Base-by-base conservation (phyloP, 2,888 invertebrate species). In the Liposcelis brunnea region DNA sequence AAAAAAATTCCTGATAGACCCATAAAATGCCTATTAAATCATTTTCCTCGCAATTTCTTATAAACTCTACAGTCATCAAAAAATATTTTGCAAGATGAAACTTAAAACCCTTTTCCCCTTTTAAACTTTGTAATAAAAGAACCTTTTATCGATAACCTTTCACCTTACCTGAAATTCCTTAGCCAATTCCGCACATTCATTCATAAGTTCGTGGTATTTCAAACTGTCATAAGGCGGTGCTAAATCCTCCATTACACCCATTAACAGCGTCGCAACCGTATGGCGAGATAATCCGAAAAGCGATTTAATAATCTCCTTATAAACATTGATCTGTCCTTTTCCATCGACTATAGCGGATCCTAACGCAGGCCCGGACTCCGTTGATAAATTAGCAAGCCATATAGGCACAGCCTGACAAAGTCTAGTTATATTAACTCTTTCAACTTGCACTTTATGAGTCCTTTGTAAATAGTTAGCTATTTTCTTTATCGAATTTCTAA, bases 271-370 rank as follows among this genome's bases (percentile, higher is more conserved):
- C 31, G 49, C 47, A 11, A 46, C 10, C 0, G 91, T 93, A 58
- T 93, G 89, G 18, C 80, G 72, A 2, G 90, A 87, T 26, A 68
- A 61, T 1, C 84, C 75, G 21, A 83, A 57, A 1, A 74, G 50
- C 72, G 80, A 85, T 61, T 87, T 89, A 0, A 78, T 49, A 1
- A 83, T 63, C 63, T 90, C 89, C 53, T 64, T 57, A 47, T 71
- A 64, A n/a, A 80, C 68, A 50, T 70, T 74, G 44, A 37, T 45
- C 21, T 26, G 45, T 44, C 46, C 36, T 49, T 49, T 31, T 32
- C 38, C 47, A 47, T n/a, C 49, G 45, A n/a, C 19, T 45, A 21
- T 51, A 42, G 31, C 54, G 55, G 5, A 52, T 11, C 14, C 12
- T 18, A 40, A 19, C 19, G 6, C 6, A 7, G 40, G 19, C 16